These are phyloP conservation scores for Hirtodrosophila duncani DNA, from an alignment of 2,888 invertebrate species.

Conservation along the genomic window DNA sequence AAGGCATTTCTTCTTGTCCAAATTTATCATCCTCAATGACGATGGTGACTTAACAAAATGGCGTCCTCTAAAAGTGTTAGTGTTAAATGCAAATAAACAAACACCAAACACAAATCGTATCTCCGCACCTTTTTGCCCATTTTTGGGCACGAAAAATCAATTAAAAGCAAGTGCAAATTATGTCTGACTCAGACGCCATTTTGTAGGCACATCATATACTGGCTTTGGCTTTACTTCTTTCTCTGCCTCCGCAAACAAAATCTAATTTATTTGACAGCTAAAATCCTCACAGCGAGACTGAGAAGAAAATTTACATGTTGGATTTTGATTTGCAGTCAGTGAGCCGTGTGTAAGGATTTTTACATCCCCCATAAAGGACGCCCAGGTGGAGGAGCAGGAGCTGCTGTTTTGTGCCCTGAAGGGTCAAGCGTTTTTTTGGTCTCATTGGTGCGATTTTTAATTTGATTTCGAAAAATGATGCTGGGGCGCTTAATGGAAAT, in stretches of 20 bases:
- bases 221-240: no score
- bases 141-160: no score
- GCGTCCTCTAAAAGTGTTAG: no score
- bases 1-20: no score
- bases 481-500: constrained; percentile 51
- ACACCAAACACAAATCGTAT: no score
- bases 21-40: no score
- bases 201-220: constrained; percentile 39
- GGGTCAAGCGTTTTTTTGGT: constrained; percentile 57
- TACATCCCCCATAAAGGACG: not conserved
- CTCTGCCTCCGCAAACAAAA: constrained; percentile 17
- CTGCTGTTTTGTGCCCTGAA: constrained; percentile 30
- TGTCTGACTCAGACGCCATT: constrained; percentile 66
- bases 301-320: constrained; percentile 56
- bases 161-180: no score
- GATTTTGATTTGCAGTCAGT: constrained; percentile 56
- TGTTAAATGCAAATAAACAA: no score
- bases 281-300: constrained; percentile 52
- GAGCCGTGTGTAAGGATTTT: constrained; percentile 57
- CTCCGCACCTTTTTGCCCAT: no score
- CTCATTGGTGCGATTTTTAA: constrained; percentile 71
- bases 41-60: no score
- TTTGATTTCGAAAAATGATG: constrained; percentile 49
- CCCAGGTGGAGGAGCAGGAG: constrained; percentile 8
- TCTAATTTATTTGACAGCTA: constrained; percentile 66